These are phyloP conservation scores for Chrysochloris asiatica DNA, from an alignment of 2,113 vertebrate species.

Conservation along the genomic window DNA sequence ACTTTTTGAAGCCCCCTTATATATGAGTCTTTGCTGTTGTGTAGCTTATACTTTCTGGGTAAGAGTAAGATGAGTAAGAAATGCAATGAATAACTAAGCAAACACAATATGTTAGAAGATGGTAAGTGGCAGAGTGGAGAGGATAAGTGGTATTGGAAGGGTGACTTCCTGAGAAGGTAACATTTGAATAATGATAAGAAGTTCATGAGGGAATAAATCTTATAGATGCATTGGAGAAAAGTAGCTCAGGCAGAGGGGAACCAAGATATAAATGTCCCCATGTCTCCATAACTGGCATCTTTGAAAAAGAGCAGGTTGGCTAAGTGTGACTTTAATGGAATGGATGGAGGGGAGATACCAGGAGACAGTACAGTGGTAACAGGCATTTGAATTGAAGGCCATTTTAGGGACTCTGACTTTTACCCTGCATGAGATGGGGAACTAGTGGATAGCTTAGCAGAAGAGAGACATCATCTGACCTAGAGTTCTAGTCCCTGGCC, in stretches of 20 bases:
- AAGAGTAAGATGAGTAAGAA: conserved; percentile 17
- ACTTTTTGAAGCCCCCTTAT: neutral
- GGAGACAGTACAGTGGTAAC: neutral
- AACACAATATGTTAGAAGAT: conserved; percentile 13
- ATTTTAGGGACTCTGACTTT: conserved; percentile 37
- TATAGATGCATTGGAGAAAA: neutral
- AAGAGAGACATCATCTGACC: neutral
- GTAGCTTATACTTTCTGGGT: neutral
- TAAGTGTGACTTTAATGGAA: neutral
- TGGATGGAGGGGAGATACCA: neutral
- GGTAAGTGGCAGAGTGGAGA: too few relatives aligned
- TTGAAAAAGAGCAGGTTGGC: neutral
- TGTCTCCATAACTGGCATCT: neutral
- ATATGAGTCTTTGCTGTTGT: conserved; percentile 13
- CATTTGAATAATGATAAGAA: conserved; percentile 26
- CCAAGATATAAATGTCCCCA: neutral
- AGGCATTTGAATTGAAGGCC: neutral
- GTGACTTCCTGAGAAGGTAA: neutral
- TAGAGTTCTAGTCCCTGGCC: neutral
- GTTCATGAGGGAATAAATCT: neutral
- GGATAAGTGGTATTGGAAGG: neutral
- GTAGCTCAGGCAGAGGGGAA: neutral
- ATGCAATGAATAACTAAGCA: neutral
- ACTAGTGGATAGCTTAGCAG: neutral
- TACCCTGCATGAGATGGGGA: conserved; percentile 6